Evolutionary conservation across 1,140 invertebrate species (phyloP).

Genomic region (Tenebrio molitor): DNA sequence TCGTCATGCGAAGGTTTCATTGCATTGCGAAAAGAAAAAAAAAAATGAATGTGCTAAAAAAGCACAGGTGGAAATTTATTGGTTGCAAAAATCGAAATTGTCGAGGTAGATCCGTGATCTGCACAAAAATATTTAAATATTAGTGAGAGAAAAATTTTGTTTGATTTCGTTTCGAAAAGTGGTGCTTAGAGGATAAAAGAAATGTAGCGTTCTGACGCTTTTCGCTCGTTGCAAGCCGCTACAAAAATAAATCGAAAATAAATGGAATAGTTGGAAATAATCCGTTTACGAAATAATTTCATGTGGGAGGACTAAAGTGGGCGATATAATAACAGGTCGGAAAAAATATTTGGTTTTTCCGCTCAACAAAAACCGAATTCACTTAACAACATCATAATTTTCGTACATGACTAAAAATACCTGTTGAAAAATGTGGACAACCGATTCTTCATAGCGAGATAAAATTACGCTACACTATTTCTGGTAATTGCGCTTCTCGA

Average conservation of each 20-base stretch:
- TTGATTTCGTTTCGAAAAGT: no score
- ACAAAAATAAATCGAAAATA: conserved; percentile 24
- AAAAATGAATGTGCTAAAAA: no score
- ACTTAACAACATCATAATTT: neutral
- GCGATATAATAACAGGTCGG: neutral
- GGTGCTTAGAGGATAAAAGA: neutral
- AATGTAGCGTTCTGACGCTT: neutral
- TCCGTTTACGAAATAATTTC: conserved; percentile 18
- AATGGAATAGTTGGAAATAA: conserved; percentile 36
- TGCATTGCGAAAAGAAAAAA: no score
- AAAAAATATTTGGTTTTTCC: conserved; percentile 15
- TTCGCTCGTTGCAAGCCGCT: neutral
- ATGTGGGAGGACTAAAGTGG: conserved; percentile 18
- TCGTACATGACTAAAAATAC: neutral
- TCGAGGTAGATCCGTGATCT: no score
- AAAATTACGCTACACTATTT: neutral
- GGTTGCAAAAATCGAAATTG: neutral
- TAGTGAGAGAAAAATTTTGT: no score
- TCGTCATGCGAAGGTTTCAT: no score
- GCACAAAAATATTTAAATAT: no score
- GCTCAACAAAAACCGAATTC: conserved; percentile 13
- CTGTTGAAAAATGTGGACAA: neutral
- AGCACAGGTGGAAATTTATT: no score
- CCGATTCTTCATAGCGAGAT: neutral
- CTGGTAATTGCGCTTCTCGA: neutral